These are phyloP conservation scores for Atherix ibis DNA, from an alignment of 2,888 invertebrate genomes.

Conservation along the genomic window DNA sequence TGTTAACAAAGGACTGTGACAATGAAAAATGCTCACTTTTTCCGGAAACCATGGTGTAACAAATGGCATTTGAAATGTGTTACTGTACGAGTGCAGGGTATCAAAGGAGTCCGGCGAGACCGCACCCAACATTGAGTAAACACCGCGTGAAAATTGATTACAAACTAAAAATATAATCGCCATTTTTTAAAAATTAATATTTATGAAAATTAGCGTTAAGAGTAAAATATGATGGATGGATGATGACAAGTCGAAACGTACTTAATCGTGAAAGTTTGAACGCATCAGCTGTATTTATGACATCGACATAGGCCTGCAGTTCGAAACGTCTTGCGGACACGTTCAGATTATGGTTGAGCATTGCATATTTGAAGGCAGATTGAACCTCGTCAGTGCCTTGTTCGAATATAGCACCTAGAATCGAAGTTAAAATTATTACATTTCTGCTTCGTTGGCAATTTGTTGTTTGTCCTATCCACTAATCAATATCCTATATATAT, in stretches of 20 bases:
- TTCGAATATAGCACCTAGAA: slow-evolving; percentile 77
- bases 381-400: slow-evolving; percentile 85
- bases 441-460: not conserved
- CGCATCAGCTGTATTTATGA: slow-evolving; percentile 84
- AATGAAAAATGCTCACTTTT: no score
- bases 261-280: slow-evolving; percentile 82
- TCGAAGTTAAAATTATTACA: not conserved
- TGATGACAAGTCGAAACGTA: slow-evolving; percentile 39
- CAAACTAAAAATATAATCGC: slow-evolving; percentile 58
- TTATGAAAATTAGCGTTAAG: no score
- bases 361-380: slow-evolving; percentile 81
- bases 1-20: no score
- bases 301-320: slow-evolving; percentile 75
- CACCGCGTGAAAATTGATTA: slow-evolving; percentile 76
- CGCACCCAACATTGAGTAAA: slow-evolving; percentile 79
- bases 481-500: not conserved
- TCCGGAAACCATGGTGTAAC: slow-evolving; percentile 90
- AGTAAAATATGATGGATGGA: not conserved
- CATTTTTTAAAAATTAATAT: not conserved
- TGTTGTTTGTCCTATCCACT: not conserved
- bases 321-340: slow-evolving; percentile 64
- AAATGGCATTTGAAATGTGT: slow-evolving; percentile 91
- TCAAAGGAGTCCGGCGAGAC: slow-evolving; percentile 90
- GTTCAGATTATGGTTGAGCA: slow-evolving; percentile 74
- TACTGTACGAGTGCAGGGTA: slow-evolving; percentile 83